Evolutionary conservation across 2,113 vertebrate species (phyloP), one percentile per base, ranked within the genome.

Genomic region (Australoheros scitulus): DNA sequence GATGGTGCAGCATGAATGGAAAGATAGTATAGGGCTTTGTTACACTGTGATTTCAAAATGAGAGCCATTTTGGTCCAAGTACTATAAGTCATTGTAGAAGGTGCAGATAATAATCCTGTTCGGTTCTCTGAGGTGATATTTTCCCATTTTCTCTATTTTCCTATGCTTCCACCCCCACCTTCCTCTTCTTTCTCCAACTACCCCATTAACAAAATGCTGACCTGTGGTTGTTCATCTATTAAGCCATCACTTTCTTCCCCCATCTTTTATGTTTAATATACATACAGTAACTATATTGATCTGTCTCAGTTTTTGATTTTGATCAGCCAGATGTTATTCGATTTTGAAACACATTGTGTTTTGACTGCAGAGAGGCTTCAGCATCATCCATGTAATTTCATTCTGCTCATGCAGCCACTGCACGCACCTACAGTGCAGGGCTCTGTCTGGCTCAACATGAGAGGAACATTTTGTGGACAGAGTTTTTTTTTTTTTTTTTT

Each of bases 131-230:
- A 86, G 86, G 79, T 85, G 82, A 83, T 84, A 76, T 77, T 86
- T 90, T 90, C 74, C 80, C 80, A 90, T 91, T 84, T 89, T 87
- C 64, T 83, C 34, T 87, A 38, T 86, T 86, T 89, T 80, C 22
- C 63, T 76, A 18, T 77, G 61, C n/a, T 72, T 77, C 32, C 74
- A 20, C 18, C 26, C 6, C 26, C 64, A 32, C 29, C 24, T 24
- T 76, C 41, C 79, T 88, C 26, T 74, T 47, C 81, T 15, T 76
- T 63, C 77, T 80, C 72, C 50, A 79, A 59, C 84, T 76, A 29
- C 36, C 24, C 80, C 60, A 86, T 87, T 89, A 85, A 80, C 76
- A 82, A 90, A 90, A 59, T 77, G 34, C 77, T 87, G 87, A 85
- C 76, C 79, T 50, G n/a, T 60, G 55, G 79, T 57, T 68, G 64